Conservation (phyloP, 1,140 invertebrate genomes). For the Drosophila burlai region DNA sequence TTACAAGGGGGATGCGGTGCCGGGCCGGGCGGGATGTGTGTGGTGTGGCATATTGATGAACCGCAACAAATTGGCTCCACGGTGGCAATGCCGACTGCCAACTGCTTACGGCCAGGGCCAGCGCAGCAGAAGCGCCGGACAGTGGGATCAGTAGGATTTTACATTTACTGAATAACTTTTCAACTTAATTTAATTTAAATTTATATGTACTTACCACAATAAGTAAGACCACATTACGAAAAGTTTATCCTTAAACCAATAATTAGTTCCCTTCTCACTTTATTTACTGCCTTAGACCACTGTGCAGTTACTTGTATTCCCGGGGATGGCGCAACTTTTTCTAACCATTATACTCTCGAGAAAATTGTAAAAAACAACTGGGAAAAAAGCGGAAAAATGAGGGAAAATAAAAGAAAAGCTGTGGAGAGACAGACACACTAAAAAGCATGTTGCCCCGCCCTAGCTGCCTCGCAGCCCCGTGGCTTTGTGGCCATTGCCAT, state of each 20-base stretch:
- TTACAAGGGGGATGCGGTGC: slow-evolving; percentile 6
- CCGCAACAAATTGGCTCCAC: slow-evolving; percentile 78
- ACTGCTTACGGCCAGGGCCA: slow-evolving; percentile 17
- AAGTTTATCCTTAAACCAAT: too few relatives aligned
- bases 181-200: background rate
- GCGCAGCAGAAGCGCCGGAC: slow-evolving; percentile 47
- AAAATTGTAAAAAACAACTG: slow-evolving; percentile 72
- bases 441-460: slow-evolving; percentile 51
- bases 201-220: too few relatives aligned
- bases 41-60: slow-evolving; percentile 81
- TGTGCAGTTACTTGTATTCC: slow-evolving; percentile 41
- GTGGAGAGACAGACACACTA: slow-evolving; percentile 36
- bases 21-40: slow-evolving; percentile 37
- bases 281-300: slow-evolving; percentile 18
- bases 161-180: background rate
- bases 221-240: too few relatives aligned
- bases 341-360: slow-evolving; percentile 69
- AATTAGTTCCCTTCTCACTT: too few relatives aligned
- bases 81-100: slow-evolving; percentile 44
- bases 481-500: slow-evolving; percentile 33
- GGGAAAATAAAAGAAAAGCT: slow-evolving; percentile 63
- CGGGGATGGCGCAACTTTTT: slow-evolving; percentile 63
- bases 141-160: slow-evolving; percentile 14
- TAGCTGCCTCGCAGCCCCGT: background rate
- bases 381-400: slow-evolving; percentile 56